Evolutionary conservation across 2,797 vertebrate species (phyloP).

Genomic region (Rhinella marina): DNA sequence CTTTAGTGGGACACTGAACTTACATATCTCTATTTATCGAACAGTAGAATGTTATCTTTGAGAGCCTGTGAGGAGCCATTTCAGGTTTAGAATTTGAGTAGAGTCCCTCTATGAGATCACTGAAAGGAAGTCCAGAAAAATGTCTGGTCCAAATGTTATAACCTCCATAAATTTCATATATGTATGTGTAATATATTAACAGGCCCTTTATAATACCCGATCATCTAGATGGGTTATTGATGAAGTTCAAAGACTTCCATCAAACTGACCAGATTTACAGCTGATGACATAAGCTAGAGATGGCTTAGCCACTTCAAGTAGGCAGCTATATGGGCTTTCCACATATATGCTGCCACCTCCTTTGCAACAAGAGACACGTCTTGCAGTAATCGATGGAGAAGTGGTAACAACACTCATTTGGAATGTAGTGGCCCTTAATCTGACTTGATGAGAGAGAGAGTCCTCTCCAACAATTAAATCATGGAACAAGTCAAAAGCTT

Average conservation of each 20-base stretch:
- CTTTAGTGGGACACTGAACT: too few relatives aligned
- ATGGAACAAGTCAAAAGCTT: background rate
- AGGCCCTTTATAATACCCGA: background rate
- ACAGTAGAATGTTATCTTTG: background rate
- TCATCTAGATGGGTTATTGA: background rate
- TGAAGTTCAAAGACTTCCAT: background rate
- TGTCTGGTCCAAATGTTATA: background rate
- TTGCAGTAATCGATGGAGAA: background rate
- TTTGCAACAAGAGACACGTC: background rate
- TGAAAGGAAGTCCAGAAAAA: too few relatives aligned
- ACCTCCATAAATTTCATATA: background rate
- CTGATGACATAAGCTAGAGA: background rate
- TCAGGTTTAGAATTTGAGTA: background rate
- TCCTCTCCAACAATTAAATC: background rate
- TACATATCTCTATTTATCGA: background rate
- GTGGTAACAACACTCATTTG: too few relatives aligned
- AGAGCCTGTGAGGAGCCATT: background rate
- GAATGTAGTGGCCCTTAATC: too few relatives aligned
- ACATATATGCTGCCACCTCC: background rate
- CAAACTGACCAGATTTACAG: background rate
- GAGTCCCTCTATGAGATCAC: background rate
- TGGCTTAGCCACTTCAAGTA: background rate
- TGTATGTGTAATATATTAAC: background rate
- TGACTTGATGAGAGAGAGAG: background rate
- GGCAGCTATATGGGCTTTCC: background rate